Conservation (phyloP, 2,797 vertebrate species). For the Sebastiscus albofasciatus region DNA sequence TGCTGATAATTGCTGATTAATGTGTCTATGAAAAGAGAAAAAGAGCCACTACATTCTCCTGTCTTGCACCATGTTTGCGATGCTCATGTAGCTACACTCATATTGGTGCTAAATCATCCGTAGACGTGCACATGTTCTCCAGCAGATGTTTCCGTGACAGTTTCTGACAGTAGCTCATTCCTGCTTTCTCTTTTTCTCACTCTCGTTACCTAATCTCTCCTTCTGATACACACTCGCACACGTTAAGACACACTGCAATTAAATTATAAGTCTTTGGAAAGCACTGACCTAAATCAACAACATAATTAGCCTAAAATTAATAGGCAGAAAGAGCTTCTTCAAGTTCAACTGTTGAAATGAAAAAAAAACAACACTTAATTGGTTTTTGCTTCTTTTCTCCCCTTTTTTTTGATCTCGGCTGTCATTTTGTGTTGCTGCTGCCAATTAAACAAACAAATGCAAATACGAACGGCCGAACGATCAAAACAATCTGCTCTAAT, state of each 20-base stretch:
- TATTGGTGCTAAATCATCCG: conserved; percentile 59
- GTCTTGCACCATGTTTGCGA: conserved; percentile 41
- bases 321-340: conserved; percentile 2
- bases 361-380: neutral
- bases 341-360: conserved; percentile 7
- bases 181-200: neutral
- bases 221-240: neutral
- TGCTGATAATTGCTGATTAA: conserved; percentile 39
- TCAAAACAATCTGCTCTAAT: neutral
- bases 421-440: neutral
- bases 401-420: neutral
- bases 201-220: neutral
- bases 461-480: neutral
- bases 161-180: conserved; percentile 10
- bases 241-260: conserved; percentile 18
- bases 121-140: conserved; percentile 42
- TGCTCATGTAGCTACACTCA: neutral
- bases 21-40: conserved; percentile 26
- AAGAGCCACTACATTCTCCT: neutral
- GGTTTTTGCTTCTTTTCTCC: conserved; percentile 1
- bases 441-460: neutral
- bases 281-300: conserved; percentile 26
- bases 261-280: conserved; percentile 28
- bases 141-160: conserved; percentile 60
- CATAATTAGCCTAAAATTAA: conserved; percentile 23